Conservation (phyloP, 2,113 vertebrate genomes). For the Turdus rufiventris region DNA sequence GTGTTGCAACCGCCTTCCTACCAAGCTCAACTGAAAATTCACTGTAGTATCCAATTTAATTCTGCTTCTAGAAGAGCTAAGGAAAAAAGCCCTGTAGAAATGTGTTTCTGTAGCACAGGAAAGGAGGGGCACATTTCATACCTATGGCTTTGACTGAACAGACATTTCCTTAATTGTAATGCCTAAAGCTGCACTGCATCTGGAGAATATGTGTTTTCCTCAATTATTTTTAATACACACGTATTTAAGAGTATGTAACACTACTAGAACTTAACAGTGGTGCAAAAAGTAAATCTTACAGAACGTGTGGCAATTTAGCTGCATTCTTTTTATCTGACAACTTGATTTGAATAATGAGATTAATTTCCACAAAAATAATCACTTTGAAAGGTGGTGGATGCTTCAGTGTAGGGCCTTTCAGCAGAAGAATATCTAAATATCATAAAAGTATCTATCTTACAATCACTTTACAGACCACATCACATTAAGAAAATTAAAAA, state of each 20-base stretch:
- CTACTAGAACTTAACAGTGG: neutral
- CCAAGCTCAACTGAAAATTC: neutral
- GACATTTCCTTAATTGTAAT: neutral
- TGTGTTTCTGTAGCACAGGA: conserved; percentile 11
- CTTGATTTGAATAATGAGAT: neutral
- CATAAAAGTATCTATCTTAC: neutral
- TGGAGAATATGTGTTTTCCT: neutral
- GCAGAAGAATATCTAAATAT: neutral
- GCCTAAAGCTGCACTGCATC: neutral
- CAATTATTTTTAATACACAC: neutral
- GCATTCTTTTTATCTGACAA: neutral
- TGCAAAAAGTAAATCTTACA: neutral
- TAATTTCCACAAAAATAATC: neutral
- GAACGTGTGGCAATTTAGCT: neutral
- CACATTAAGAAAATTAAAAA: neutral
- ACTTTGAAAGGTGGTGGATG: neutral
- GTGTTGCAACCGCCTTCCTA: neutral
- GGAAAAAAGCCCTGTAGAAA: neutral
- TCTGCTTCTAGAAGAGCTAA: neutral
- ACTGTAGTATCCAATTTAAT: neutral
- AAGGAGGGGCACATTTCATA: conserved; percentile 49
- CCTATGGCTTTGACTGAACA: neutral
- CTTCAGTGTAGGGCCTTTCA: neutral
- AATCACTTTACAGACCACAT: neutral
- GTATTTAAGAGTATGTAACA: neutral